Percentiles rank a stretch among this genome's conserved stretches.
Evolutionary conservation across 30 jellyfish, hydroid and myxozoan species (phyloP).

Genomic region (Catostylus mosaicus): DNA sequence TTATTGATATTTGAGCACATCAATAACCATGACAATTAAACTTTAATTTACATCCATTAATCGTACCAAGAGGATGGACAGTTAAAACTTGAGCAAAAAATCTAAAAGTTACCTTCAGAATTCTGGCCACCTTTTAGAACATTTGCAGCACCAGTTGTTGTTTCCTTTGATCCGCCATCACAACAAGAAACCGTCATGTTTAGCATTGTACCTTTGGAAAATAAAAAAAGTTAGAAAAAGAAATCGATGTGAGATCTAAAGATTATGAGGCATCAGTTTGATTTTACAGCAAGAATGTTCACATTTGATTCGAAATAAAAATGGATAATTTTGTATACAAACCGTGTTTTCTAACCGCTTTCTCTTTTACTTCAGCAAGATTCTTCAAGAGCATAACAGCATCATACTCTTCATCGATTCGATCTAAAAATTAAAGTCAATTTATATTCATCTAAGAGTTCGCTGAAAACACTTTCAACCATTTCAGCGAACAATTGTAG

Average conservation of each 20-base stretch:
- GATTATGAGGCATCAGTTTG: neutral
- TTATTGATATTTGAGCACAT: no score
- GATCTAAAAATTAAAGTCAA: no score
- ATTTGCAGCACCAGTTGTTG: conserved; percentile 62
- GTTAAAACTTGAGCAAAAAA: no score
- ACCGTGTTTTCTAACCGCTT: conserved; percentile 86
- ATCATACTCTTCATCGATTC: conserved; percentile 51
- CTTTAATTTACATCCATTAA: no score
- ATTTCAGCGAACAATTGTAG: no score
- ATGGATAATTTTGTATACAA: conserved; percentile 6
- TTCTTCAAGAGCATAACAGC: conserved; percentile 60
- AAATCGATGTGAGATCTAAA: neutral
- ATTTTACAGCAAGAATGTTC: neutral
- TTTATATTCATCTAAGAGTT: no score
- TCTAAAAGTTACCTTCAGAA: conserved; percentile 46
- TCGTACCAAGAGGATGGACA: no score
- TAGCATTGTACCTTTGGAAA: conserved; percentile 61
- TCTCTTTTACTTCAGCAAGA: conserved; percentile 73
- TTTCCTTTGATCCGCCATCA: conserved; percentile 87
- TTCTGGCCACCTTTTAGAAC: conserved; percentile 62
- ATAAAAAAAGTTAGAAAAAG: neutral
- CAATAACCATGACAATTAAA: no score
- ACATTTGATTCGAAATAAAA: no score
- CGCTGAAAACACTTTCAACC: no score
- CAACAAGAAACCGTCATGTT: conserved; percentile 59